Evolutionary conservation across 2,888 invertebrate genomes (phyloP).

Genomic region (Nowickia ferox): DNA sequence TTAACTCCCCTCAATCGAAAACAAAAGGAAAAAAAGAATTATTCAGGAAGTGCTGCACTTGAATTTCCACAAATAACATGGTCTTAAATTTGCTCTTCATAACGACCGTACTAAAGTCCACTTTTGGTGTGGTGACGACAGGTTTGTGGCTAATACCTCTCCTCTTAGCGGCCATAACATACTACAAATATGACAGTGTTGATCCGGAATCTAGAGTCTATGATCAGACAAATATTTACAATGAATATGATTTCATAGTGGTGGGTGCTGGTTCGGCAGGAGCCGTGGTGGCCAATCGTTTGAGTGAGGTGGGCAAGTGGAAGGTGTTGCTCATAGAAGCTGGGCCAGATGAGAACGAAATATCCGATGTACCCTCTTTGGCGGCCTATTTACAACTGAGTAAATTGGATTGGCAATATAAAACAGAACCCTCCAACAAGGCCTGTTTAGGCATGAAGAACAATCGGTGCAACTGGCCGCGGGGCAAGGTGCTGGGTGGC

Average conservation of each 20-base stretch:
- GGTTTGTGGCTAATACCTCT: conserved; percentile 93
- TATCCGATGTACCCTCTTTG: conserved; percentile 93
- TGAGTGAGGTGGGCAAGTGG: conserved; percentile 91
- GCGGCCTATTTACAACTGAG: conserved; percentile 94
- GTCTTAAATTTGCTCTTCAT: conserved; percentile 89
- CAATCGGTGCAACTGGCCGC: conserved; percentile 93
- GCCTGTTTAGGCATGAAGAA: conserved; percentile 93
- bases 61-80: conserved; percentile 83
- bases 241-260: conserved; percentile 93
- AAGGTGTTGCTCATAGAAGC: conserved; percentile 91
- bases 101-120: conserved; percentile 89
- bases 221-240: conserved; percentile 87
- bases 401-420: conserved; percentile 94
- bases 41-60: too few species aligned
- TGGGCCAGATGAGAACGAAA: conserved; percentile 94
- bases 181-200: conserved; percentile 90
- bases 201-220: conserved; percentile 92
- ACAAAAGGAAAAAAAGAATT: neutral
- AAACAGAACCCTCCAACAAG: conserved; percentile 91
- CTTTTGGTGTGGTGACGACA: conserved; percentile 89
- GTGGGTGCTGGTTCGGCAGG: conserved; percentile 95
- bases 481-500: conserved; percentile 95
- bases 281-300: conserved; percentile 92
- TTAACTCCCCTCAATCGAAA: neutral
- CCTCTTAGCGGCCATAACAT: conserved; percentile 91